Percentiles rank a stretch among this genome's conserved stretches.
These are phyloP conservation scores for Mesorhabditis sp. DNA, from an alignment of 2,888 invertebrate genomes.

Conservation along the genomic window DNA sequence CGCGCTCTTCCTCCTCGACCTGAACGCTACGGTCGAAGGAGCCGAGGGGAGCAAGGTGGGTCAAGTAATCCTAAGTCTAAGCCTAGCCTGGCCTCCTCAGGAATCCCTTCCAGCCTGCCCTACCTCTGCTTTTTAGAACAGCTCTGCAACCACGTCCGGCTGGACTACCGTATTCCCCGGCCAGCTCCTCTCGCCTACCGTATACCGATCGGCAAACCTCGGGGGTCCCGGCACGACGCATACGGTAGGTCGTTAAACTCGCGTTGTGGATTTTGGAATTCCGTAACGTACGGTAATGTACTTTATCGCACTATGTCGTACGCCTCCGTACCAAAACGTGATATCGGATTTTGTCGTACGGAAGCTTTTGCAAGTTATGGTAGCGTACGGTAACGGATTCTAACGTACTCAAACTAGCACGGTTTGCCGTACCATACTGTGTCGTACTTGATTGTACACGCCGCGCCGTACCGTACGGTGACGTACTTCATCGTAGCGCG, in stretches of 20 bases:
- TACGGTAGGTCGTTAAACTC: not conserved
- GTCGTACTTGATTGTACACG: no score
- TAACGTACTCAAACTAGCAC: no score
- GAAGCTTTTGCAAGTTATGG: no score
- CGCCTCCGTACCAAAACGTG: no score
- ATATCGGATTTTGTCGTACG: no score
- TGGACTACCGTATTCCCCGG: conserved; percentile 61
- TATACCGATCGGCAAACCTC: conserved; percentile 1
- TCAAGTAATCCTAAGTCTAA: not conserved
- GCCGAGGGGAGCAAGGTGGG: conserved; percentile 28
- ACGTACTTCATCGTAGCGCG: no score
- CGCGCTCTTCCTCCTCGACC: conserved; percentile 84
- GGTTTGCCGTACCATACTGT: no score
- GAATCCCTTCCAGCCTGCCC: not conserved
- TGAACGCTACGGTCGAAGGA: conserved; percentile 60
- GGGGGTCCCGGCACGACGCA: conserved; percentile 4
- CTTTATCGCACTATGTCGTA: no score
- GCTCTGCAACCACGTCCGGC: conserved; percentile 62
- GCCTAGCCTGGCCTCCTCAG: not conserved
- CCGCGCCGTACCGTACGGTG: no score
- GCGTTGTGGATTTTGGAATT: no score
- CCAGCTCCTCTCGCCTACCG: conserved; percentile 24
- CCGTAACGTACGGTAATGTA: no score
- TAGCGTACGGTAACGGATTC: no score
- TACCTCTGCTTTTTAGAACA: conserved; percentile 18